These are phyloP conservation scores for Cricetomys ansorgei DNA, from an alignment of 2,113 vertebrate genomes.

Conservation along the genomic window DNA sequence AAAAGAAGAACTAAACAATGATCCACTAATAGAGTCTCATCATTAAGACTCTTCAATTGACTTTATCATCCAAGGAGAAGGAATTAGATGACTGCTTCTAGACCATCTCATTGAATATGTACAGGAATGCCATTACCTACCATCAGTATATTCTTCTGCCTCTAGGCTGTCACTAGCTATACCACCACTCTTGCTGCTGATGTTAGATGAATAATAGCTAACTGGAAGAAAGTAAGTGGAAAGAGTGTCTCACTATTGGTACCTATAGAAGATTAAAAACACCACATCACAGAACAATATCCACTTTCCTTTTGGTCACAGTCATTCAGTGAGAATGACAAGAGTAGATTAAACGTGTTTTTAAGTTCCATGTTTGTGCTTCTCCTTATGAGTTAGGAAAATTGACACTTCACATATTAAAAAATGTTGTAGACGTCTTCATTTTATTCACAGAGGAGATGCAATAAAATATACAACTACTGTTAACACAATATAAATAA, in stretches of 20 bases:
- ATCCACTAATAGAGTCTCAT: neutral
- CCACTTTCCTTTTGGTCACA: neutral
- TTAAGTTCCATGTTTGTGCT: neutral
- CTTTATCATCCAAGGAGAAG: neutral
- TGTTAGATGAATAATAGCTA: too few species aligned
- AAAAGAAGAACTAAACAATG: neutral
- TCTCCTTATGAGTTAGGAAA: neutral
- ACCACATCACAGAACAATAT: neutral
- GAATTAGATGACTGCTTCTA: neutral
- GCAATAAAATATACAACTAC: neutral
- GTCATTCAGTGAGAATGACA: neutral
- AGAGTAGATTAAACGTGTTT: neutral
- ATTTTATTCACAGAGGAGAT: neutral
- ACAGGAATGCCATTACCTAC: neutral
- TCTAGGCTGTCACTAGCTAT: neutral
- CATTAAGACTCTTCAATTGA: neutral
- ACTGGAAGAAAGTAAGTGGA: neutral
- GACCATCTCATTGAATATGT: neutral
- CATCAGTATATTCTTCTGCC: fast-evolving
- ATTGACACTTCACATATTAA: neutral
- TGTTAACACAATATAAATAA: neutral
- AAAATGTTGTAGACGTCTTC: too few species aligned
- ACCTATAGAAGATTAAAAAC: neutral
- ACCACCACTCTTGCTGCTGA: fast-evolving
- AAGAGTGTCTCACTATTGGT: neutral